Evolutionary conservation across 2,888 invertebrate genomes (phyloP).

Genomic region (Myopa tessellatipennis): DNA sequence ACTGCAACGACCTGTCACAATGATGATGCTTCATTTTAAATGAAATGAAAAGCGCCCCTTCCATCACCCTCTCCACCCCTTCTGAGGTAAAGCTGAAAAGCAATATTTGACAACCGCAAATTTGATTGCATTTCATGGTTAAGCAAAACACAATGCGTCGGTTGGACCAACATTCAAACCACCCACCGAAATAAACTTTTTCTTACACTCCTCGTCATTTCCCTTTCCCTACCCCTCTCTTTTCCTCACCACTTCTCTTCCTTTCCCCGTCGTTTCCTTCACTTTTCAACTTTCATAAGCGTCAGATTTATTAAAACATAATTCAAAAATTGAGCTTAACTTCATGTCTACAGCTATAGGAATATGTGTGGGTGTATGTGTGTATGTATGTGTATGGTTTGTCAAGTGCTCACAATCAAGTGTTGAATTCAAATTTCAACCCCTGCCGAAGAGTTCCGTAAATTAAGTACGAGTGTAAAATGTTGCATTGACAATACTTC

Average conservation of each 20-base stretch:
- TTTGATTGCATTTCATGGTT: slow-evolving; percentile 67
- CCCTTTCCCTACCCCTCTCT: too few species aligned
- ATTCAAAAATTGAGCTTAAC: slow-evolving; percentile 57
- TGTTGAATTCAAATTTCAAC: slow-evolving; percentile 41
- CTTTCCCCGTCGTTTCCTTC: not conserved
- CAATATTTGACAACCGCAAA: slow-evolving; percentile 66
- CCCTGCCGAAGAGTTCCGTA: not conserved
- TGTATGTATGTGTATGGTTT: not conserved
- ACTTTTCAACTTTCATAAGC: not conserved
- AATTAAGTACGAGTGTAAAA: not conserved
- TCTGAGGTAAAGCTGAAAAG: slow-evolving; percentile 43
- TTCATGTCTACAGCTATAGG: not conserved
- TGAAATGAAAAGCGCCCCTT: slow-evolving; percentile 17
- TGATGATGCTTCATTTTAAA: slow-evolving; percentile 50
- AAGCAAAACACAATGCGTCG: slow-evolving; percentile 51
- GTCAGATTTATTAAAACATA: slow-evolving; percentile 61
- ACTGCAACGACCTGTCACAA: slow-evolving; percentile 28
- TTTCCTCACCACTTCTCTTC: not conserved
- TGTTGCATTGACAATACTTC: slow-evolving; percentile 25
- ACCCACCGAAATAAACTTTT: not conserved
- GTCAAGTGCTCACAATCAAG: slow-evolving; percentile 24
- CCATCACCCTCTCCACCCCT: not conserved
- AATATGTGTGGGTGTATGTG: slow-evolving; percentile 5
- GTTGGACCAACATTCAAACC: not conserved
- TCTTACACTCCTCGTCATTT: too few species aligned